Evolutionary conservation across 1,140 invertebrate genomes (phyloP), one percentile per base, ranked within the genome.

Genomic region (Battus philenor): DNA sequence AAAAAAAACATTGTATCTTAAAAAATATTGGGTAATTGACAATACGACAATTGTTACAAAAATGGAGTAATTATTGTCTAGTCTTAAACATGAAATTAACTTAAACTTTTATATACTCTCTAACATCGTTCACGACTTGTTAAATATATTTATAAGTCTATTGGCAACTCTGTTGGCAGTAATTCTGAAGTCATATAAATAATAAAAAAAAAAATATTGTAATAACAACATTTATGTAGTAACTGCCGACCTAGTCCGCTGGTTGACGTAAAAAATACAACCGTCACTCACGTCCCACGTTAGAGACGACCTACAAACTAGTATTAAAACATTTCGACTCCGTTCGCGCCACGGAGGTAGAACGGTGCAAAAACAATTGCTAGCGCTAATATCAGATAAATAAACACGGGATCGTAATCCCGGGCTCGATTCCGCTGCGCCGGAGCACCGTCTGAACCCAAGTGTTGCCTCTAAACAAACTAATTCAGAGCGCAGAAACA

Each of bases 401-500:
- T 10, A 17, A 27, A 26, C 38, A 26, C 24, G 26, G 38, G 13
- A 27, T 41, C 13, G 26, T 26, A 29, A 26, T 41, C 24, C 12
- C 24, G 27, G 31, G 15, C 27, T 46, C 9, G 24, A 6, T 32
- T 32, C 31, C 16, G 4, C 54, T 53, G 55, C 45, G 50, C 50
- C 49, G 33, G 47, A 49, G 45, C 47, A 44, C 34, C 43, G 33
- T 36, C 33, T 36, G 33, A 36, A 36, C 33, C 33, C 24, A 13
- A 17, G 38, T 27, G 38, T 41, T 41, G 38, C 26, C 38, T 41
- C 38, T 55, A 62, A 51, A 53, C 56, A 54, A 67, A 53, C 53
- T 50, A 61, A 66, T 62, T 64, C 57, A 59, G 47, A 60, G 50
- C 39, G 45, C 47, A 46, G 49, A 44, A 56, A 54, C 48, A 64